phyloP scores from a whole-genome alignment of 2,888 invertebrate genomes.

The Mythimna loreyi region DNA sequence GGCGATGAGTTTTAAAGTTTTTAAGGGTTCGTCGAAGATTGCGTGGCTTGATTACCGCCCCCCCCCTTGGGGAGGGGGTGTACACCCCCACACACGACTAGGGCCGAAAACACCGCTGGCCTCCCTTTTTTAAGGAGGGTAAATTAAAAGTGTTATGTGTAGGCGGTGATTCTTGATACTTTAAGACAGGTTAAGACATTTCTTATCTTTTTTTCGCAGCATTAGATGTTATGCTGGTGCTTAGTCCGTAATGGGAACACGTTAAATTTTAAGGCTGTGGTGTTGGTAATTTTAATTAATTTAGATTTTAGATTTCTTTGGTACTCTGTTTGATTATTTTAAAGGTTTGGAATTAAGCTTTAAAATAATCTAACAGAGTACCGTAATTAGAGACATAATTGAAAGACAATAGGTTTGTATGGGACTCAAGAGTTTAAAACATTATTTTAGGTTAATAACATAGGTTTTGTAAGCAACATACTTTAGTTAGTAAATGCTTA shows the following conservation, averaged over 20 bases:
- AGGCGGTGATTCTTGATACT: conserved; percentile 79
- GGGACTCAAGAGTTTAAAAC: no score
- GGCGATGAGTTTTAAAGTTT: conserved; percentile 92
- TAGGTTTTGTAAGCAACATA: background rate
- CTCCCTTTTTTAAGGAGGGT: conserved; percentile 91
- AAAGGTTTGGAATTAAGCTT: background rate
- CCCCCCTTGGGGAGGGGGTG: conserved; percentile 67
- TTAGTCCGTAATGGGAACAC: conserved; percentile 37
- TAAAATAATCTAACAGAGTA: no score
- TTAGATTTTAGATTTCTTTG: conserved; percentile 6
- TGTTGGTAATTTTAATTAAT: conserved; percentile 33
- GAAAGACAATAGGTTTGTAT: no score
- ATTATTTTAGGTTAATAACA: no score
- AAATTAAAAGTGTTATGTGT: conserved; percentile 88
- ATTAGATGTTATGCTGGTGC: conserved; percentile 26
- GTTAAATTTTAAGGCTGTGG: conserved; percentile 36
- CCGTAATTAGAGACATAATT: no score
- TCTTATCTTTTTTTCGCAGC: conserved; percentile 54
- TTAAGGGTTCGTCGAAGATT: conserved; percentile 92
- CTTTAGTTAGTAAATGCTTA: no score
- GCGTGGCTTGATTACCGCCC: conserved; percentile 92
- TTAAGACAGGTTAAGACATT: conserved; percentile 79
- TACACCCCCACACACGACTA: conserved; percentile 80
- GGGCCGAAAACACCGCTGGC: conserved; percentile 84
- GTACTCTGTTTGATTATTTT: background rate